Percentiles rank a stretch among this genome's conserved stretches.
phyloP scores from a whole-genome alignment of 2,113 vertebrate genomes.

The Cebus imitator region DNA sequence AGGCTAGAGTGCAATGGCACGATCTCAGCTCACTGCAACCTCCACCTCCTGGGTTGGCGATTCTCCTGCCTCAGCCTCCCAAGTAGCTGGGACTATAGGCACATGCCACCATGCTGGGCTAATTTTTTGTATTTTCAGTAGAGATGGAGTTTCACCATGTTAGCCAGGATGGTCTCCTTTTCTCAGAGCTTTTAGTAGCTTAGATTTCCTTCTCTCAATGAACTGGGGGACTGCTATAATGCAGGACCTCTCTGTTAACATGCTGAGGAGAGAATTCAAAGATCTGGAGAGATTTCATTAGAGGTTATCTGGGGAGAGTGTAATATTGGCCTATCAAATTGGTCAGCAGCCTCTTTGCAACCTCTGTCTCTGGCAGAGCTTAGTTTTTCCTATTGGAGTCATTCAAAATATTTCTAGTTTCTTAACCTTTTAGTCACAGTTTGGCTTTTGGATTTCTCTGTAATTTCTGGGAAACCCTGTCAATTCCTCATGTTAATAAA shows the following conservation, averaged over 20 bases:
- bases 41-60: too few species aligned
- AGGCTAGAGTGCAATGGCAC: too few species aligned
- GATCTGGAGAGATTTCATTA: neutral
- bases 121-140: too few species aligned
- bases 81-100: too few species aligned
- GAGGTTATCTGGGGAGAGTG: slow-evolving; percentile 34
- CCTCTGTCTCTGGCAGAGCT: neutral
- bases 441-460: slow-evolving; percentile 37
- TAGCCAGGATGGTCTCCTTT: neutral
- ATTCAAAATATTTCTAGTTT: slow-evolving; percentile 52
- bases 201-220: neutral
- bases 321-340: neutral
- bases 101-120: too few species aligned
- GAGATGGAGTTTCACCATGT: too few species aligned
- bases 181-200: neutral
- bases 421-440: slow-evolving; percentile 43
- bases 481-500: neutral
- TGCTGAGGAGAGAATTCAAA: neutral
- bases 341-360: slow-evolving; percentile 9
- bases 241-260: neutral
- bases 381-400: neutral
- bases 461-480: slow-evolving; percentile 31
- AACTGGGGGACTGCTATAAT: neutral
- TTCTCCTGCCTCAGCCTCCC: too few species aligned
- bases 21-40: too few species aligned